phyloP scores from a whole-genome alignment of 2,797 vertebrate species.

The Poecilia picta region DNA sequence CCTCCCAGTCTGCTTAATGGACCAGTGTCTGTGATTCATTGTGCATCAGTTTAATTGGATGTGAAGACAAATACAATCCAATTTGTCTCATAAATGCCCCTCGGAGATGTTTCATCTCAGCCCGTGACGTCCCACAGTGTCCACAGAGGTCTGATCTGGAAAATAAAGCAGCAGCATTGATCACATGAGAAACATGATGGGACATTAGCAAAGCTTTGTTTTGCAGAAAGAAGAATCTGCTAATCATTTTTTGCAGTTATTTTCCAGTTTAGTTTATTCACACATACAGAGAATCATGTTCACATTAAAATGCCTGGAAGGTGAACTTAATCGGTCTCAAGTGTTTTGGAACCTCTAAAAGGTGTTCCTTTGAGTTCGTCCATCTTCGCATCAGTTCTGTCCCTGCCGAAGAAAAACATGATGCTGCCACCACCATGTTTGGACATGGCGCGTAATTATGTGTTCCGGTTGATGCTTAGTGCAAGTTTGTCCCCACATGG shows the following conservation, averaged over 20 bases:
- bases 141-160: conserved; percentile 5
- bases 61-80: conserved; percentile 23
- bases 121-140: neutral
- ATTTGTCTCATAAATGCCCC: conserved; percentile 2
- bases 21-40: conserved; percentile 17
- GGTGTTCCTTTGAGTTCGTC: neutral
- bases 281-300: neutral
- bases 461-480: neutral
- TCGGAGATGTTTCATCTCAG: conserved; percentile 5
- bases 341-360: neutral
- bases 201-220: conserved; percentile 7
- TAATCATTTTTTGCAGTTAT: neutral
- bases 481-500: neutral
- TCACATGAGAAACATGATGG: neutral
- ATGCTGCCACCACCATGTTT: neutral
- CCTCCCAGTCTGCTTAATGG: conserved; percentile 5
- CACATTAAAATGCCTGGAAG: neutral
- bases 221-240: neutral
- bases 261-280: neutral
- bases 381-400: neutral
- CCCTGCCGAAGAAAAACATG: neutral
- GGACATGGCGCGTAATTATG: neutral
- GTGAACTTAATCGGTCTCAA: neutral
- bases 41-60: conserved; percentile 15
- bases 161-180: conserved; percentile 3